phyloP scores from a whole-genome alignment of 2,797 vertebrate species.

The Psittacula echo region DNA sequence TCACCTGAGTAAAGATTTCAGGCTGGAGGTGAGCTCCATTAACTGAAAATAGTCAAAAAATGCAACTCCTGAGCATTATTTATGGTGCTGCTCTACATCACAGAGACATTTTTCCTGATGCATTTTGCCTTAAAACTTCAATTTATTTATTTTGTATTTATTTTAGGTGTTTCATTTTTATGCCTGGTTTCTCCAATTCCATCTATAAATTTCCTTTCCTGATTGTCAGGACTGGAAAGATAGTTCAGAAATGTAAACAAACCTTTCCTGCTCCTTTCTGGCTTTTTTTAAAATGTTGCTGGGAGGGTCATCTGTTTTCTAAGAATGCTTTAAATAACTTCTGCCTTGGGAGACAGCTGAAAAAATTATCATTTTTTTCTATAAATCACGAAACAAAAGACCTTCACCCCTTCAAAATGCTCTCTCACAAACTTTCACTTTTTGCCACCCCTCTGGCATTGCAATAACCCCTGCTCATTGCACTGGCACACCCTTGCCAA shows the following conservation, averaged over 20 bases:
- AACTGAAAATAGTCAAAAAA: neutral
- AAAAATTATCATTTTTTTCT: neutral
- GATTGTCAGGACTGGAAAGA: neutral
- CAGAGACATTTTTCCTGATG: neutral
- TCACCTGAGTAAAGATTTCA: neutral
- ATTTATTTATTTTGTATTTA: neutral
- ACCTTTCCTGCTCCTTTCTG: neutral
- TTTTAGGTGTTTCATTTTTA: neutral
- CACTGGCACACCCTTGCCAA: neutral
- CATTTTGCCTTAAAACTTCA: neutral
- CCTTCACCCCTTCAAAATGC: conserved; percentile 17
- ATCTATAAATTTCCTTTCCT: neutral
- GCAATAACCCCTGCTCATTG: conserved; percentile 13
- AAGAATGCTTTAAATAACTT: conserved; percentile 48
- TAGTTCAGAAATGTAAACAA: conserved; percentile 35
- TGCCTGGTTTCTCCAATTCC: neutral
- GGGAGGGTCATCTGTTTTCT: conserved; percentile 45
- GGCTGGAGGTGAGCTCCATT: neutral
- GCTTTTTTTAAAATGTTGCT: neutral
- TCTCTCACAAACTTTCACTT: conserved; percentile 42
- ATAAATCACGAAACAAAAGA: conserved; percentile 43
- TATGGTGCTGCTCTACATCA: neutral
- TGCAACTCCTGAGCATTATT: neutral
- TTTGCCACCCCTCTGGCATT: neutral
- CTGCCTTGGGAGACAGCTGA: conserved; percentile 16